phyloP scores from a whole-genome alignment of 2,888 invertebrate species.

The Patella pellucida region DNA sequence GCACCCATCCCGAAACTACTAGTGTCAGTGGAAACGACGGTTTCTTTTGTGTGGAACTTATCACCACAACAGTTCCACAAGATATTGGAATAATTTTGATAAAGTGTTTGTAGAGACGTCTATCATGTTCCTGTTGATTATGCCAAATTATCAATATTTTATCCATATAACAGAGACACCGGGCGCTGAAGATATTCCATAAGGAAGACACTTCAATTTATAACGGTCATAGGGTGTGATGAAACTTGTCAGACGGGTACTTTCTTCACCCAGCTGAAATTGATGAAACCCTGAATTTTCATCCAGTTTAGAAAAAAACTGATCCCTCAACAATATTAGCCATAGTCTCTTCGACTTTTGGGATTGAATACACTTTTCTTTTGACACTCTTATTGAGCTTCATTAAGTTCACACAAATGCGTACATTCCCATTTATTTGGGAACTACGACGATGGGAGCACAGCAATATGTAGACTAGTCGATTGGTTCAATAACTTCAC shows the following conservation, averaged over 20 bases:
- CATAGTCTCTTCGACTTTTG: slow-evolving; percentile 25
- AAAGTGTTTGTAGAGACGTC: slow-evolving; percentile 1
- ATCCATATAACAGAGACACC: slow-evolving; percentile 39
- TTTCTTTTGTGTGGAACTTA: too few relatives aligned
- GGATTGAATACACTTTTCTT: slow-evolving; percentile 25
- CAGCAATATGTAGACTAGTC: background rate
- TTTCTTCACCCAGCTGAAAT: slow-evolving; percentile 19
- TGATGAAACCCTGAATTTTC: slow-evolving; percentile 28
- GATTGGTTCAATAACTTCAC: background rate
- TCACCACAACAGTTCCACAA: too few relatives aligned
- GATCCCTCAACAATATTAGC: slow-evolving; percentile 19
- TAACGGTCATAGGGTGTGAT: slow-evolving; percentile 42
- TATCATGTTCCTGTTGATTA: slow-evolving; percentile 25
- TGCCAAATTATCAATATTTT: slow-evolving; percentile 30
- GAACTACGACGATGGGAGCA: background rate
- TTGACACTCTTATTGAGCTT: slow-evolving; percentile 24
- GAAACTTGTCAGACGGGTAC: slow-evolving; percentile 35
- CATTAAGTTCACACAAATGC: background rate
- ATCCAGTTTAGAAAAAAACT: slow-evolving; percentile 28
- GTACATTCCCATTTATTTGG: background rate
- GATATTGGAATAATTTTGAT: too few relatives aligned
- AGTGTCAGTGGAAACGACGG: slow-evolving; percentile 21
- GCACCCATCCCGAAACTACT: slow-evolving; percentile 18
- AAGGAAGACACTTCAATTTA: slow-evolving; percentile 37
- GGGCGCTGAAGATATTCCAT: slow-evolving; percentile 64